Base-by-base conservation (phyloP, 2,113 vertebrate species). In the Plotosus lineatus region DNA sequence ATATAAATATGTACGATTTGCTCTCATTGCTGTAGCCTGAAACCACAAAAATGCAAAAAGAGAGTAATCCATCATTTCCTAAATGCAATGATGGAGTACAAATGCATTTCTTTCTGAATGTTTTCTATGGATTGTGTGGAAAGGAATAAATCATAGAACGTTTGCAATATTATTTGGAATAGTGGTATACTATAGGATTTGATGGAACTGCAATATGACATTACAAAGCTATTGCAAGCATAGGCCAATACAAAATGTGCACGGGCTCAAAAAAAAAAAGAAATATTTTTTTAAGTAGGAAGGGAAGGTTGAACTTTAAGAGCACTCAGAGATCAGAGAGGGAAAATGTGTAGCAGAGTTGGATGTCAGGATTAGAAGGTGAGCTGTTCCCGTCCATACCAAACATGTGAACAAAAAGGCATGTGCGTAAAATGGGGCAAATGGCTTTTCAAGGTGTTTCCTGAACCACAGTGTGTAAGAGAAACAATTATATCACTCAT, bases 41-140 rank as follows among this genome's bases (percentile, higher is more conserved):
- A 33, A 51, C 46, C 46, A 73, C 38, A 79, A 76, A 44, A 79
- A 55, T 68, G 21, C n/a, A 14, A 55, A n/a, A 68, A 79, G 63
- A 66, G 53, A 78, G 21, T 14, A 68, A 53, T 63, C 19, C 42
- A 42, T 61, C 50, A 61, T 75, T 75, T 76, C 23, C 26, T 15
- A 60, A 76, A 75, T 3, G 19, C 23, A 42, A 12, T 60, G 42
- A 60, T 46, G 55, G 40, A 23, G 26, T 33, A 73, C 46, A 50
- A 78, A 78, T 51, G 55, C 40, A 48, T 17, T 48, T 44, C 65
- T 3, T 48, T n/a, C 17, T 69, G 66, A 69, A 69, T 69, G 66
- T 28, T 71, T 71, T 71, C 14, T 48, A 9, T 71, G 42, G 3
- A 8, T 5, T 28, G 46, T 19, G 14, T 36, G 69, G 28, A 44